A percentile compares a stretch with the other conserved stretches of the same genome.
Conservation (phyloP, 2,888 invertebrate species). For the Dryobota labecula region DNA sequence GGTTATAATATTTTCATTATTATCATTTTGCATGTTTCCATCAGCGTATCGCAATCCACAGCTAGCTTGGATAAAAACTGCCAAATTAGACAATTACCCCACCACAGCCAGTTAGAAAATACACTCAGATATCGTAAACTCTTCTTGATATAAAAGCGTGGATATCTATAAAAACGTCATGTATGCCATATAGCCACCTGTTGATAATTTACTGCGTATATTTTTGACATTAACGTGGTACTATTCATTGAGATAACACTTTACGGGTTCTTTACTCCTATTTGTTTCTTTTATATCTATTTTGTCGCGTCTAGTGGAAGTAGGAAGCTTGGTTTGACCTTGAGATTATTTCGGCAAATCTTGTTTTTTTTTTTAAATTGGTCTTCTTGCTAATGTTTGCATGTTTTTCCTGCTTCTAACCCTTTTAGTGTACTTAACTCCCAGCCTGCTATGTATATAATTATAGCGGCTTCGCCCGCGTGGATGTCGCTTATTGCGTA, state of each 20-base stretch:
- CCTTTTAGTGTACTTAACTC: neutral
- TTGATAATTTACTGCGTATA: conserved; percentile 53
- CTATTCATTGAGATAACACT: conserved; percentile 43
- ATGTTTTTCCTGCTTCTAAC: neutral
- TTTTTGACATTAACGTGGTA: conserved; percentile 43
- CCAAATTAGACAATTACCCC: conserved; percentile 21
- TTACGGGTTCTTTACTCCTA: conserved; percentile 46
- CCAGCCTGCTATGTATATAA: too few species aligned
- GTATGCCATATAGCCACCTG: conserved; percentile 25
- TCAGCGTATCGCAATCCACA: neutral
- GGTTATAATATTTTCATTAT: neutral
- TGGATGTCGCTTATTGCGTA: too few species aligned
- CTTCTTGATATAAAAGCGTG: conserved; percentile 44
- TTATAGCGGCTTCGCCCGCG: too few species aligned
- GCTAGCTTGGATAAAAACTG: conserved; percentile 3
- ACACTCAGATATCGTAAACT: conserved; percentile 37
- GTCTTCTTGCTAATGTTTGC: neutral
- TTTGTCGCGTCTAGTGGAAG: conserved; percentile 4
- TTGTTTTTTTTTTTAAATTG: neutral
- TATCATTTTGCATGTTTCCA: conserved; percentile 3
- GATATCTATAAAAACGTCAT: conserved; percentile 30
- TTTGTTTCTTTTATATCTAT: conserved; percentile 33
- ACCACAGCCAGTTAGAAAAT: conserved; percentile 18
- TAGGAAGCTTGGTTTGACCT: conserved; percentile 23
- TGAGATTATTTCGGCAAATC: conserved; percentile 3